Evolutionary conservation across 2,888 invertebrate species (phyloP), one percentile per base, ranked within the genome.

Genomic region (Leucophenga montana): DNA sequence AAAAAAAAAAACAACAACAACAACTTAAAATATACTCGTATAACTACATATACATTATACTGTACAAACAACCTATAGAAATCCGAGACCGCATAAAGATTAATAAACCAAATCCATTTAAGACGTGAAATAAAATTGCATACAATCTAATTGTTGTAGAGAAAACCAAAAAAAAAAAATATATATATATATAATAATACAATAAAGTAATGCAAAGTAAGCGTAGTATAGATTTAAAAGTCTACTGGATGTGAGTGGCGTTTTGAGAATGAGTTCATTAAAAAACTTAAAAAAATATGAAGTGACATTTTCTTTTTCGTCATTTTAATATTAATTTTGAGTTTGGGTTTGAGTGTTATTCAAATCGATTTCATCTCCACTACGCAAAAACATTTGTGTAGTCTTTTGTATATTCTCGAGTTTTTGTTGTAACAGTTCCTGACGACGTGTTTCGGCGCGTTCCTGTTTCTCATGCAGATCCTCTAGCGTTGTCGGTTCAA

Each of bases 391-490:
- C 22, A 90, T 89, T 1, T 90, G 90, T 27, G 80, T 77, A 18
- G 87, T 73, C 89, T 90, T 78, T 90, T 84, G 82, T 69, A 87
- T 81, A 27, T 59, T 80, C 67, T 84, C 85, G 50, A 87, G 71
- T 68, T 82, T 84, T 68, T 85, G 86, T 70, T 87, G 88, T 72
- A 88, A 73, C 65, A 85, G 78, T 71, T 92, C 91, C 77, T 91
- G 91, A 69, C 94, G 90, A 72, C 95, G 90, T 73, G 91, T 90
- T 79, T 94, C 94, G 0, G 94, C 95, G 71, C 93, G 93, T 20
- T 93, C 93, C 73, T 94, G 89, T 82, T 93, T 94, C 82, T 92
- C 93, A 80, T 92, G 92, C 39, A 94, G 90, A 72, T 92, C 91
- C 27, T 92, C 91, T 54, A 93, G 87, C 46, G 91, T 91, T 9